A percentile compares a stretch with the other conserved stretches of the same genome.
phyloP scores from a whole-genome alignment of 2,797 vertebrate species.

The Acanthornis magna region DNA sequence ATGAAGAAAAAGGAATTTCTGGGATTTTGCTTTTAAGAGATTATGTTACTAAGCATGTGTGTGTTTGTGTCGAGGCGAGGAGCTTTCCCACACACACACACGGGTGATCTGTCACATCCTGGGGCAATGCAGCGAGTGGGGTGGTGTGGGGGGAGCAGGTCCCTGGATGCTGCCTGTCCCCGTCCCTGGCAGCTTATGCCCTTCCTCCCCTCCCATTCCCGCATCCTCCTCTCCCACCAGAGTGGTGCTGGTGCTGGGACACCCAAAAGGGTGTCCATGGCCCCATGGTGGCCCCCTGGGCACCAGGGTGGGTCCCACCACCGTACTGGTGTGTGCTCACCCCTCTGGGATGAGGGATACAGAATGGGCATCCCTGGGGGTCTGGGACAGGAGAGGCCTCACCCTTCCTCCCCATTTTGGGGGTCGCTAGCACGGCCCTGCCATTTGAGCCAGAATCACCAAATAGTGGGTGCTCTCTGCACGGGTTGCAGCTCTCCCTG shows the following conservation, averaged over 20 bases:
- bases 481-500: background rate
- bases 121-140: background rate
- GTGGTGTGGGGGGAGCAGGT: background rate
- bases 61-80: background rate
- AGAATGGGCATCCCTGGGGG: rapidly evolving
- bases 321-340: rapidly evolving
- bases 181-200: background rate
- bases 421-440: rapidly evolving
- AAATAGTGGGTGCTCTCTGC: rapidly evolving
- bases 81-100: background rate
- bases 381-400: background rate
- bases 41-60: slow-evolving; percentile 43
- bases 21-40: slow-evolving; percentile 65
- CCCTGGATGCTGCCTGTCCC: background rate
- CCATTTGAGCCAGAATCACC: background rate
- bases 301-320: rapidly evolving
- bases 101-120: background rate
- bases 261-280: rapidly evolving
- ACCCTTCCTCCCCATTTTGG: background rate
- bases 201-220: background rate
- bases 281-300: rapidly evolving
- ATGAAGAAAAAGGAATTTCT: slow-evolving; percentile 56
- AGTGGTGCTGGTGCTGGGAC: rapidly evolving
- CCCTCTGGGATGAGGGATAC: background rate
- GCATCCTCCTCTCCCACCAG: background rate